These are phyloP conservation scores for Furcifer pardalis DNA, from an alignment of 2,797 vertebrate species.

Conservation along the genomic window DNA sequence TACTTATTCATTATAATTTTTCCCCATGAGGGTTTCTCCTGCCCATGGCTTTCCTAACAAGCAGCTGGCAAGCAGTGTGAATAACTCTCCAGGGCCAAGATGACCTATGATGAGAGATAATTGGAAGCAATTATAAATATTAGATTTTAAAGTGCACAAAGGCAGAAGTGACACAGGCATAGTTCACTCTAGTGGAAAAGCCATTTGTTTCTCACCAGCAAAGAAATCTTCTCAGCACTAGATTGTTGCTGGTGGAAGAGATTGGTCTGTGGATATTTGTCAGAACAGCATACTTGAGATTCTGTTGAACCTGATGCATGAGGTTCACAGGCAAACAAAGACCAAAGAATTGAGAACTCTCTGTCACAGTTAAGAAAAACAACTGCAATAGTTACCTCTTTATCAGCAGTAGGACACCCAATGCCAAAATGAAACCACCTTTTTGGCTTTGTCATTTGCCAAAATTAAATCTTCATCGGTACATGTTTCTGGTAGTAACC, in stretches of 20 bases:
- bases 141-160: constrained; percentile 9
- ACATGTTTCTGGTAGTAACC: too few relatives aligned
- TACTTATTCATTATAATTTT: constrained; percentile 48
- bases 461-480: too few relatives aligned
- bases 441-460: too few relatives aligned
- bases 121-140: constrained; percentile 42
- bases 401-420: too few relatives aligned
- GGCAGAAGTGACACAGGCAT: background rate
- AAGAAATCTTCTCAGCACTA: background rate
- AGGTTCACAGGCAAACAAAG: too few relatives aligned
- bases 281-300: too few relatives aligned
- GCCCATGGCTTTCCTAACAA: constrained; percentile 59
- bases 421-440: too few relatives aligned
- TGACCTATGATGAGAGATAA: constrained; percentile 45
- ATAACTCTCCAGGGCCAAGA: constrained; percentile 42
- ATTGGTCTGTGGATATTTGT: background rate
- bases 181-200: background rate
- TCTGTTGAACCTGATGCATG: too few relatives aligned
- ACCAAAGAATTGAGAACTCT: too few relatives aligned
- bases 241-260: background rate
- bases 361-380: too few relatives aligned
- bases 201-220: background rate
- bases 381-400: too few relatives aligned
- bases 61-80: constrained; percentile 40
- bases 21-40: constrained; percentile 31